Conservation (phyloP, 2,888 invertebrate species). For the Cephus pulcher region DNA sequence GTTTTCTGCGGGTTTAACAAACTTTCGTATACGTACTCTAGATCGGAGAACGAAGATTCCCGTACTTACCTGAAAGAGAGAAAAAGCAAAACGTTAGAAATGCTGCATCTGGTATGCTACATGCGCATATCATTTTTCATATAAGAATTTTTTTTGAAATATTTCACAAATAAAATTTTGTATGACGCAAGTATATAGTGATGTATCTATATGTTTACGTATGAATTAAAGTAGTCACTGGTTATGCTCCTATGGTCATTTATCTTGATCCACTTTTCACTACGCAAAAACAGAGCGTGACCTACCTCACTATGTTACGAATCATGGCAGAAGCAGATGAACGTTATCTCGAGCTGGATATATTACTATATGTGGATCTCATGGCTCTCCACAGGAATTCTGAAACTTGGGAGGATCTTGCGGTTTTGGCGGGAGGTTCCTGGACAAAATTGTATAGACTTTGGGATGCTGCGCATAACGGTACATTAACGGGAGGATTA, state of each 20-base stretch:
- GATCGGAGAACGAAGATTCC: neutral
- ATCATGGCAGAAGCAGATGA: neutral
- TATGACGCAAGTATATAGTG: neutral
- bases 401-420: conserved; percentile 41
- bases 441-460: conserved; percentile 29
- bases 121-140: neutral
- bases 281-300: conserved; percentile 1
- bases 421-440: conserved; percentile 21
- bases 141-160: neutral
- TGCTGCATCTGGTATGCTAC: neutral
- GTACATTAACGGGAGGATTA: neutral
- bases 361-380: conserved; percentile 23
- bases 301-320: conserved; percentile 8
- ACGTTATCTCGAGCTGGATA: conserved; percentile 26
- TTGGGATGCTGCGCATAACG: conserved; percentile 10
- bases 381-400: conserved; percentile 39
- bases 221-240: neutral
- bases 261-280: neutral
- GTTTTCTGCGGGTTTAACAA: neutral
- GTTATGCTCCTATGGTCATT: neutral
- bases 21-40: neutral
- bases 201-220: no score
- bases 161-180: neutral
- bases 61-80: conserved; percentile 46
- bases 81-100: conserved; percentile 4